A percentile compares a stretch with the other conserved stretches of the same genome.
Evolutionary conservation across 2,797 vertebrate genomes (phyloP).

Genomic region (Amazona ochrocephala): DNA sequence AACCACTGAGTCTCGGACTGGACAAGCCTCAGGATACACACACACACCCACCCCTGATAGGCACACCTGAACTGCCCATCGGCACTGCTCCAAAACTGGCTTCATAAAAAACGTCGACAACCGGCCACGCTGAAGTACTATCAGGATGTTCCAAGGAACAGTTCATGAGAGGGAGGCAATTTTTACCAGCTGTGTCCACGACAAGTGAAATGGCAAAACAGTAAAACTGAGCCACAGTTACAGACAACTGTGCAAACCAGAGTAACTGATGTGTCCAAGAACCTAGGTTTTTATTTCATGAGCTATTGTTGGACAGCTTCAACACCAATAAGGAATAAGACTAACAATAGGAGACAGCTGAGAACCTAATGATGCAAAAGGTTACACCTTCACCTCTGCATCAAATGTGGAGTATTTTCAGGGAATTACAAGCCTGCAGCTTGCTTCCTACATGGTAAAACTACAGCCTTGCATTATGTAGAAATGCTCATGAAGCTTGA

Average conservation of each 20-base stretch:
- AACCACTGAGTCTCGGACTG: not conserved
- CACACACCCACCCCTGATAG: not conserved
- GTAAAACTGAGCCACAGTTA: not conserved
- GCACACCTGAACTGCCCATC: not conserved
- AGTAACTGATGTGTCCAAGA: not conserved
- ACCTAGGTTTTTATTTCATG: slow-evolving; percentile 21
- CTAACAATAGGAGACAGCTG: not conserved
- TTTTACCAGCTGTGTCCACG: not conserved
- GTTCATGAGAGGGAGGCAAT: not conserved
- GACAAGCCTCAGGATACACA: not conserved
- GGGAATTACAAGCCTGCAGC: not conserved
- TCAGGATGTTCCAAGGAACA: not conserved
- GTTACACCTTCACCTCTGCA: not conserved
- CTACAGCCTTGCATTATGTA: not conserved
- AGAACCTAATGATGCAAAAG: not conserved
- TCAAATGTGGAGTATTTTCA: not conserved
- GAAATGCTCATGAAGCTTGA: not conserved
- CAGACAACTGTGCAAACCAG: not conserved
- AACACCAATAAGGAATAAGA: not conserved
- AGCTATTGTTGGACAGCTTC: not conserved
- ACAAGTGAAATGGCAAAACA: not conserved
- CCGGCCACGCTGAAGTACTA: not conserved
- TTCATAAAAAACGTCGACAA: not conserved
- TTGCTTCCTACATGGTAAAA: not conserved
- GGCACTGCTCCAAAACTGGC: not conserved